Percentiles rank a stretch among this genome's conserved stretches.
These are phyloP conservation scores for Napeogenes inachia DNA, from an alignment of 2,888 invertebrate genomes.

Conservation along the genomic window DNA sequence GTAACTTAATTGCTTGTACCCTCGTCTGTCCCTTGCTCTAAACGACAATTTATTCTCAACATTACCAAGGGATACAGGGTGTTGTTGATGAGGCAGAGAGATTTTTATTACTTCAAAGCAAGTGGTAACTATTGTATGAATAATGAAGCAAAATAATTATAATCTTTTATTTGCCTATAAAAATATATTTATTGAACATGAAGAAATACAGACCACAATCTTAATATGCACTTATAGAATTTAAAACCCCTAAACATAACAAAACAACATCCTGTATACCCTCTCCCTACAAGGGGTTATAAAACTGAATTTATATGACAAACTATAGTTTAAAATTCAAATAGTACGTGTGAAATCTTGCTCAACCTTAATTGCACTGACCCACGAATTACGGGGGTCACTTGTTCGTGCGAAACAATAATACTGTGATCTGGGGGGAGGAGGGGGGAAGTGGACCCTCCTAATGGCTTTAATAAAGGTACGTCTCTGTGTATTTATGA, in stretches of 20 bases:
- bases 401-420: conserved; percentile 61
- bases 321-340: conserved; percentile 77
- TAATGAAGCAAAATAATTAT: neutral
- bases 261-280: conserved; percentile 37
- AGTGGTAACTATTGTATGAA: too few species aligned
- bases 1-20: conserved; percentile 71
- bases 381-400: conserved; percentile 49
- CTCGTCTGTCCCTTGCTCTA: conserved; percentile 70
- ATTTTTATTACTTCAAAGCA: too few species aligned
- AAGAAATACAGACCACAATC: neutral
- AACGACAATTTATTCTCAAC: conserved; percentile 70
- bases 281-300: conserved; percentile 43
- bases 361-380: conserved; percentile 72
- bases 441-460: conserved; percentile 51
- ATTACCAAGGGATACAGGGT: conserved; percentile 35
- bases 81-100: conserved; percentile 3
- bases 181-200: neutral
- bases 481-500: conserved; percentile 69
- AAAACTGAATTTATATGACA: conserved; percentile 76
- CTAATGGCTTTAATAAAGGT: conserved; percentile 76
- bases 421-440: conserved; percentile 57
- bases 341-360: conserved; percentile 75
- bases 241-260: neutral
- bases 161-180: neutral
- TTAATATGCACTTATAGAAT: neutral